These are phyloP conservation scores for Siniperca scherzeri DNA, from an alignment of 2,797 vertebrate species.

Conservation along the genomic window DNA sequence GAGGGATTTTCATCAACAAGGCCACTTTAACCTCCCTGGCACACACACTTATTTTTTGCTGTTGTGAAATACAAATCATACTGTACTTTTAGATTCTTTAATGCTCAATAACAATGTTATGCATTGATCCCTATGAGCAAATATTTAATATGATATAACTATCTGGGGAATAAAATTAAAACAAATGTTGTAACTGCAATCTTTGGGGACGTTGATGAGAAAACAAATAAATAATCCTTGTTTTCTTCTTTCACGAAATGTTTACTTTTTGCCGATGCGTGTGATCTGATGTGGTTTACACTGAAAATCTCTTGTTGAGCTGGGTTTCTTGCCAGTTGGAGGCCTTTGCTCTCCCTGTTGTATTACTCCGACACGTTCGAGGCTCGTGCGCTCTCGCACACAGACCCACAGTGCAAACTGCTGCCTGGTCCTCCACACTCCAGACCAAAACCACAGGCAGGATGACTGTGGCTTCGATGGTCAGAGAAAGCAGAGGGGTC, in stretches of 20 bases:
- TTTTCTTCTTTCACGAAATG: slow-evolving; percentile 28
- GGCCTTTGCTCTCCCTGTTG: slow-evolving; percentile 33
- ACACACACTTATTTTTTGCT: not conserved
- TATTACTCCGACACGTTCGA: slow-evolving; percentile 43
- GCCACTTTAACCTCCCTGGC: not conserved
- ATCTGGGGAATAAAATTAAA: slow-evolving; percentile 23
- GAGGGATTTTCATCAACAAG: not conserved
- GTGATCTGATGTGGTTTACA: slow-evolving; percentile 51
- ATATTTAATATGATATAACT: not conserved
- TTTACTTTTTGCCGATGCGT: slow-evolving; percentile 56
- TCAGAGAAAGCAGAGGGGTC: slow-evolving; percentile 69
- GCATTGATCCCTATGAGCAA: slow-evolving; percentile 6
- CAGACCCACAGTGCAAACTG: slow-evolving; percentile 69
- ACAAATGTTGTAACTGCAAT: slow-evolving; percentile 11
- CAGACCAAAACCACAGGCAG: slow-evolving; percentile 81
- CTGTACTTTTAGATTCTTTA: not conserved
- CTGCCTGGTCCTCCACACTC: slow-evolving; percentile 70
- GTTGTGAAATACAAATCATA: not conserved
- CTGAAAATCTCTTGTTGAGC: slow-evolving; percentile 2
- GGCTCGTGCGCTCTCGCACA: slow-evolving; percentile 57
- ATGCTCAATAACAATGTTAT: not conserved
- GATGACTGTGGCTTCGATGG: slow-evolving; percentile 81
- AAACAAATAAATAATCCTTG: slow-evolving; percentile 44
- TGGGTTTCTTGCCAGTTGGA: slow-evolving; percentile 55
- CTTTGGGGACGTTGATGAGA: slow-evolving; percentile 20